Base-by-base conservation (phyloP, 2,113 vertebrate species). In the Chionomys nivalis region DNA sequence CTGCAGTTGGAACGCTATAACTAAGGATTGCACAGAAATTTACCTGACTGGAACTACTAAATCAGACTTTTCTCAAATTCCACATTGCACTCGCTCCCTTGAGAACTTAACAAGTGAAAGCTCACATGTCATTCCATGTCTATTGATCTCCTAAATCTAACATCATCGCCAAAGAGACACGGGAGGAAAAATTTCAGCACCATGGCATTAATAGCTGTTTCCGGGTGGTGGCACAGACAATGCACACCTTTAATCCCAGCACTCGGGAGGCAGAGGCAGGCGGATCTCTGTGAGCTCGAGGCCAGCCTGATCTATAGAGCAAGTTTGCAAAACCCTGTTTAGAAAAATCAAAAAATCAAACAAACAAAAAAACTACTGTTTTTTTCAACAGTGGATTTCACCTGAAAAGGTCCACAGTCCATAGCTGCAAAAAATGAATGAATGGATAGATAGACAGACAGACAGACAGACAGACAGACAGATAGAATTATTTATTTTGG, bases 11-110 rank as follows among this genome's bases (percentile, higher is more conserved):
- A 89, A 68, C 0, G 33, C 2, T 4, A 5, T 49, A 92, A 36
- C 81, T 77, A 89, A 4, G 12, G 36, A n/a, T 72, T 1, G 73
- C 36, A 73, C n/a, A 52, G 65, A 70, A 94, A 90, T 24, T 75
- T 66, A 89, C 65, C 33, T 73, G 19, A 93, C 55, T 42, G n/a
- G 76, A 91, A 89, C n/a, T 73, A 94, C n/a, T 90, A 83, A 87
- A 78, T 79, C 42, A 90, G 63, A 87, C 47, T 17, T 63, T 89
- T 79, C 87, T 65, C 72, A 92, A 73, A 3, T 93, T 96, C 42
- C 52, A 81, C 61, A 58, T 31, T 82, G 31, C 52, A 81, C 79
- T 77, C 44, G 14, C 19, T 82, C 61, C 89, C 36, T 78, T 39
- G 58, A 47, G 12, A 83, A 10, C 72, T 93, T 66, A 95, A 81